Evolutionary conservation across 2,888 invertebrate genomes (phyloP).

Genomic region (Tanytarsus gracilentus): DNA sequence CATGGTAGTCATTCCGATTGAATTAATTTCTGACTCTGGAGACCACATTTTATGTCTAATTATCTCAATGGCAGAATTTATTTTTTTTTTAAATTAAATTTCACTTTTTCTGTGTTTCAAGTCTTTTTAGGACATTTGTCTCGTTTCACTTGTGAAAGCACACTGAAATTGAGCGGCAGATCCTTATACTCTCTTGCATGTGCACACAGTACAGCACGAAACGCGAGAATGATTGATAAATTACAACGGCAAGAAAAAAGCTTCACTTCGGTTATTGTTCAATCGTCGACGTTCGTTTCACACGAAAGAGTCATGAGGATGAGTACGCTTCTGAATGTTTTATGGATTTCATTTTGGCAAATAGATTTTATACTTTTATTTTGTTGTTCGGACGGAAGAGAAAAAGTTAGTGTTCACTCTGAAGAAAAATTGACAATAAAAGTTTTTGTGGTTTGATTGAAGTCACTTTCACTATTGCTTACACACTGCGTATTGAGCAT

Average conservation of each 20-base stretch:
- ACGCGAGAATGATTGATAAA: conserved; percentile 22
- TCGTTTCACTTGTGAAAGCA: background rate
- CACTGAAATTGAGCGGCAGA: background rate
- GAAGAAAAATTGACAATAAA: no score
- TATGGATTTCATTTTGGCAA: conserved; percentile 2
- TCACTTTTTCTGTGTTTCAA: background rate
- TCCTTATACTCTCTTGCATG: background rate
- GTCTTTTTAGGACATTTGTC: background rate
- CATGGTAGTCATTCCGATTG: conserved; percentile 71
- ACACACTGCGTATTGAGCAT: no score
- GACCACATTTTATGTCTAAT: conserved; percentile 50
- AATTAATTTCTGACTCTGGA: conserved; percentile 67
- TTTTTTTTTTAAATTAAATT: background rate
- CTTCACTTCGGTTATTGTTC: background rate
- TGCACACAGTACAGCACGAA: background rate
- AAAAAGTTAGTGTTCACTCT: no score
- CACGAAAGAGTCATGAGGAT: background rate
- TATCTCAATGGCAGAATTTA: background rate
- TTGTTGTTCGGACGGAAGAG: no score
- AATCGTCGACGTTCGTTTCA: conserved; percentile 6
- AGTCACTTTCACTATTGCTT: no score
- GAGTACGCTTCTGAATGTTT: background rate
- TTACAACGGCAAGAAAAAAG: conserved; percentile 6
- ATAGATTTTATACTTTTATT: background rate
- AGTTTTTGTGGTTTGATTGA: no score